Percentiles rank a stretch among this genome's conserved stretches.
Conservation (phyloP, 2,888 invertebrate genomes). For the Dolomedes plantarius region DNA sequence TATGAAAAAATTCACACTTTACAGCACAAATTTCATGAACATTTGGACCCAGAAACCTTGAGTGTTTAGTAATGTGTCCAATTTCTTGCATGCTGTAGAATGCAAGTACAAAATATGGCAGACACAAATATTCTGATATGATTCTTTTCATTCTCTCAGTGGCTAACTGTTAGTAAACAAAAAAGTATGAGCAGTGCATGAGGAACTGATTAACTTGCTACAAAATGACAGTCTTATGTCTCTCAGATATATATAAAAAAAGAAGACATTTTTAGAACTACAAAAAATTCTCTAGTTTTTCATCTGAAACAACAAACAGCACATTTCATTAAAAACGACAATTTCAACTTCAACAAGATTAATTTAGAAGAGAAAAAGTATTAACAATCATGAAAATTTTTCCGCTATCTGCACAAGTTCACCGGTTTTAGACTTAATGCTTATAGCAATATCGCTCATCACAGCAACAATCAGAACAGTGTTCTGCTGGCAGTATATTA, state of each 20-base stretch:
- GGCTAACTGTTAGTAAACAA: constrained; percentile 46
- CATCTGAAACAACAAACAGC: constrained; percentile 20
- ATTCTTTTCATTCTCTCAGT: constrained; percentile 61
- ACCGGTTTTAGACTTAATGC: constrained; percentile 51
- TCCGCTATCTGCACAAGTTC: constrained; percentile 20
- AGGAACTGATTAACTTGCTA: constrained; percentile 56
- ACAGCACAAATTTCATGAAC: constrained; percentile 24
- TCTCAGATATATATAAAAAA: constrained; percentile 15
- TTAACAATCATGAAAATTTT: constrained; percentile 11
- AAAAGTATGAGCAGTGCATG: constrained; percentile 55
- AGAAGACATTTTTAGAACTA: constrained; percentile 5
- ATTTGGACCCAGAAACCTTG: constrained; percentile 71
- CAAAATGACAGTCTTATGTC: not conserved
- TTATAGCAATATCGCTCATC: constrained; percentile 50
- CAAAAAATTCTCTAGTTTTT: constrained; percentile 1
- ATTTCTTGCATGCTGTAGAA: constrained; percentile 40
- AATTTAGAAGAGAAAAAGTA: not conserved
- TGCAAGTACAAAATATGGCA: constrained; percentile 65
- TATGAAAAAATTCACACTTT: not conserved
- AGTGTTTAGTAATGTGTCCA: constrained; percentile 35
- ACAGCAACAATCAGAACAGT: constrained; percentile 60
- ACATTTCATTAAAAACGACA: constrained; percentile 20
- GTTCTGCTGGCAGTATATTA: constrained; percentile 53
- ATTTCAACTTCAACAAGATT: constrained; percentile 36
- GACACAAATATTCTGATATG: constrained; percentile 67